Evolutionary conservation across 2,797 vertebrate species (phyloP).

Genomic region (Periparus ater): DNA sequence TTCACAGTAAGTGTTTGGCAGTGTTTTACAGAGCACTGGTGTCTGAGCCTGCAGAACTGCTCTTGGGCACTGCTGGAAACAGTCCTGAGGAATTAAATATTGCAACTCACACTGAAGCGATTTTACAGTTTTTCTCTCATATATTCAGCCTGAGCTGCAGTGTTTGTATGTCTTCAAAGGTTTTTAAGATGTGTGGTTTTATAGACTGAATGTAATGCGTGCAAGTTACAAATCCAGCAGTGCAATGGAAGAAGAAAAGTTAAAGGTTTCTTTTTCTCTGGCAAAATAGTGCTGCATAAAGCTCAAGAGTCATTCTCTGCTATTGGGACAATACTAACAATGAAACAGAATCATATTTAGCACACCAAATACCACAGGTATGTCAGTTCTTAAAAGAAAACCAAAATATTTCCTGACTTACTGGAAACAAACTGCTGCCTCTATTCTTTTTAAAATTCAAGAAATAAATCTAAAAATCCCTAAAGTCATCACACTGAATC

Average conservation of each 20-base stretch:
- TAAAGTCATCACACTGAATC: background rate
- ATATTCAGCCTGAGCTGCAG: background rate
- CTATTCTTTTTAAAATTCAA: background rate
- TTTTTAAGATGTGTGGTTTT: background rate
- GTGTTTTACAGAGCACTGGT: background rate
- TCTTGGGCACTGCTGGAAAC: background rate
- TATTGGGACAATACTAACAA: background rate
- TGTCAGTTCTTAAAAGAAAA: background rate
- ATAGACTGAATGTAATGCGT: background rate
- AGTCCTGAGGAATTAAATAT: background rate
- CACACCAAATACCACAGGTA: background rate
- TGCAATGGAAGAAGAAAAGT: background rate
- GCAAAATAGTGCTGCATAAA: background rate
- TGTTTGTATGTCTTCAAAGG: background rate
- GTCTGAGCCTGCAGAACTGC: background rate
- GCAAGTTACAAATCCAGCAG: background rate
- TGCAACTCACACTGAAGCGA: background rate
- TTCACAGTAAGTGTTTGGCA: slow-evolving; percentile 83
- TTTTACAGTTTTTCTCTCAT: background rate
- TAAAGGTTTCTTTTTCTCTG: background rate
- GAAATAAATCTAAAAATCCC: background rate
- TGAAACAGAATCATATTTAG: background rate
- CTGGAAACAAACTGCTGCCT: background rate
- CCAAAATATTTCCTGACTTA: background rate
- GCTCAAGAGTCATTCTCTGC: background rate